Evolutionary conservation across 2,113 vertebrate species (phyloP), one percentile per base, ranked within the genome.

Genomic region (Myodes glareolus): DNA sequence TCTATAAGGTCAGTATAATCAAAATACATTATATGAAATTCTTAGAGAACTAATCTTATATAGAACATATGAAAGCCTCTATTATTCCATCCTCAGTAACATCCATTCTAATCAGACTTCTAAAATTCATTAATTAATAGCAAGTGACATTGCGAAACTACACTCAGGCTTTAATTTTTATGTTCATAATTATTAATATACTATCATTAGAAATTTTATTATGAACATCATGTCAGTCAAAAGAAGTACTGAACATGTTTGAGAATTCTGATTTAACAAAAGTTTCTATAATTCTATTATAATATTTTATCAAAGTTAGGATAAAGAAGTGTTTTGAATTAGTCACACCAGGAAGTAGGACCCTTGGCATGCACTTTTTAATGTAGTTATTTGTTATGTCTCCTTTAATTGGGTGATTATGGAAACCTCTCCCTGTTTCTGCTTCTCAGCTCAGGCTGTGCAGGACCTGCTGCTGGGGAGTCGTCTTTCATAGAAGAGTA

Each of bases 401-500:
- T 25, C 31, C 36, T 42, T 47, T 72, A 2, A 21, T 61, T 21
- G n/a, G 29, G 1, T 2, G 11, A 4, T 3, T 0, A 58, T 11
- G 4, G 7, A 85, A 25, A 36, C 2, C 1, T n/a, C 10, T 52
- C 16, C 3, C 14, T 82, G 14, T 47, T 91, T 91, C 63, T 78
- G 10, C 2, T 5, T 81, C 31, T 81, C 63, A 84, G 2, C 55
- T 75, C 2, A 75, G 50, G 19, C 3, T 88, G 7, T 10, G 23
- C 7, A 39, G 1, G 5, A 45, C 2, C 16, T 55, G 5, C 7
- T n/a, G 19, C 2, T 31, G 3, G 0, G 25, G 36, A 5, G 0
- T 10, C 14, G n/a, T 47, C 42, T 76, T 7, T 21, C 3, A 7
- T 1, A 25, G 19, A 75, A 39, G 1, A 58, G 19, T 14, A 67